Base-by-base conservation (phyloP, 2,797 vertebrate genomes). In the Garrulus glandarius region DNA sequence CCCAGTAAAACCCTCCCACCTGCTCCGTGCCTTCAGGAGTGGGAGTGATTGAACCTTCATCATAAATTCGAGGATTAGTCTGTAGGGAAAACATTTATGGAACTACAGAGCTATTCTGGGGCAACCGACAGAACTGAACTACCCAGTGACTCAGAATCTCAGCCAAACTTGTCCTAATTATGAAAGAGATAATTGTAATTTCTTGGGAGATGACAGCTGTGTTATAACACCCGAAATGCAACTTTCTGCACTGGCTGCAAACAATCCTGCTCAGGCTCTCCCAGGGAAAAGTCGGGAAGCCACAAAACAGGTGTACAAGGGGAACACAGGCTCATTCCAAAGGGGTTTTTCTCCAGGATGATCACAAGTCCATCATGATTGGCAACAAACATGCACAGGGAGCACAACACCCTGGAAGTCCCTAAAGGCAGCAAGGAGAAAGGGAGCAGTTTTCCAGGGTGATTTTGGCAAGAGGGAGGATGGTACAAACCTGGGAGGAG, bases 91-190 rank as follows among this genome's bases (percentile, higher is more conserved):
- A 59, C 56, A 14, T 61, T 88, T 63, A 4, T 70, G 74, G 36
- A 92, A 32, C 61, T 41, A 10, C 11, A 7, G 92, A 93, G 63
- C 83, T 96, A 82, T 95, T 92, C 77, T 82, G 88, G 63, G 92
- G 18, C 55, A 72, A 81, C 72, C 2, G 39, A 47, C 32, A 55
- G 77, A 71, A 14, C n/a, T 43, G 7, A 75, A 75, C 85, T 75
- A 95, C 83, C 81, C 74, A 34, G 67, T 70, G 95, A 91, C 83
- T 97, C 88, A 50, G 34, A 64, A 53, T 55, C 59, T 63, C 88
- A 70, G 76, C 72, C 85, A 94, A 84, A 92, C 65, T 34, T 39
- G 59, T 10, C 55, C 92, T 95, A 92, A 95, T 92, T 93, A 95
- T 3, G 3, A 39, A 78, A 30, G 80, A 63, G 83, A 76, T 90